Evolutionary conservation across 2,888 invertebrate species (phyloP).

Genomic region (Therioaphis trifolii): DNA sequence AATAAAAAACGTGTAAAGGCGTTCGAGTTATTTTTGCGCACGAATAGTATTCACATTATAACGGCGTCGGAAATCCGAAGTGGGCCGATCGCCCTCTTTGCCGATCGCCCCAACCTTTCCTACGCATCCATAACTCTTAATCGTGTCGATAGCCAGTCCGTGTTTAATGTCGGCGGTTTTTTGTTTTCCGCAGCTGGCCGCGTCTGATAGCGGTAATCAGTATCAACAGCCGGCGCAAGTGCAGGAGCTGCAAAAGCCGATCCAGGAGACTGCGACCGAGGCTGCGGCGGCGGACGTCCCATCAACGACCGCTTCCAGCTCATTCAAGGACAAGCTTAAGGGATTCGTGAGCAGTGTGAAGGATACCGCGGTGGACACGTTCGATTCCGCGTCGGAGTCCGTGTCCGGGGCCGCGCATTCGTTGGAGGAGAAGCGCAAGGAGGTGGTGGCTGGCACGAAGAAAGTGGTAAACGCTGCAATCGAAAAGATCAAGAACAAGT

Average conservation of each 20-base stretch:
- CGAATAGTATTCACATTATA: no score
- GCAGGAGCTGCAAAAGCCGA: not conserved
- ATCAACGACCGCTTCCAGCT: not conserved
- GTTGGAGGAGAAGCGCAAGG: constrained; percentile 49
- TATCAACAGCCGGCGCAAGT: not conserved
- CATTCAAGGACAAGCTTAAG: constrained; percentile 52
- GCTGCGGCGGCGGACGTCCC: not conserved
- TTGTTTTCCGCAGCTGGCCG: constrained; percentile 46
- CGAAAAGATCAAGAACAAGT: constrained; percentile 40
- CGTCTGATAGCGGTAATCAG: not conserved
- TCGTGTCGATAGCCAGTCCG: no score
- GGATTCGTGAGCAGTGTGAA: constrained; percentile 42
- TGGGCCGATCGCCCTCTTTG: no score
- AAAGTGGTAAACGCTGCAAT: constrained; percentile 31
- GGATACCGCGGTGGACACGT: constrained; percentile 37
- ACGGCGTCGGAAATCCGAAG: no score
- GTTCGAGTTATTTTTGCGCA: no score
- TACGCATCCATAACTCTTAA: no score
- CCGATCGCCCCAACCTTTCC: no score
- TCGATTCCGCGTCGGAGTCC: constrained; percentile 33
- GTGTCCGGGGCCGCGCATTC: constrained; percentile 26
- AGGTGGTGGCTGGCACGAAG: constrained; percentile 37
- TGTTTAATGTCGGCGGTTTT: not conserved
- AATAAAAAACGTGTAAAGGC: no score
- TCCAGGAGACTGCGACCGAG: not conserved